Evolutionary conservation across 1,140 invertebrate genomes (phyloP), one percentile per base, ranked within the genome.

Genomic region (Chelonus insularis): DNA sequence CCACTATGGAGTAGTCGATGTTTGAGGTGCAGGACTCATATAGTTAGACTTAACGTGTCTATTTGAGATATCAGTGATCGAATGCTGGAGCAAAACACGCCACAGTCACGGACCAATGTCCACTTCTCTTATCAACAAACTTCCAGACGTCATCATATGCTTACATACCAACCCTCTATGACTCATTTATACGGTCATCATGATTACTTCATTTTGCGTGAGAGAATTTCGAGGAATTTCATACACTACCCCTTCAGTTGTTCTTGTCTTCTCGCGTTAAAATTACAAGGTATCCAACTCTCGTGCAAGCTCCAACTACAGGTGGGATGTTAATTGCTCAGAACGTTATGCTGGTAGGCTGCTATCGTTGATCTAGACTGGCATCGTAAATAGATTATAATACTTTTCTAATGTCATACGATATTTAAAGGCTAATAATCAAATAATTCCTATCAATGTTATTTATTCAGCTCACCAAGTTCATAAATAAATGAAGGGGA

Each of bases 41-140:
- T 29, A 8, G 14, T 12, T n/a, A 16, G 9, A 48, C 14, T 55
- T 55, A 61, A 68, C 63, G 63, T 63, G 66, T 65, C 54, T 66
- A 48, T 62, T 65, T 68, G 70, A 69, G 70, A 72, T 74, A 74
- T 74, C 71, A 64, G 64, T 66, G 71, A 74, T 73, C 70, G 70
- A 62, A 62, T 29, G 54, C 54, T 52, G 48, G 37, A 50, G 57
- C 7, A 23, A 52, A 69, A 68, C 70, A 72, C 67, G 72, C 66
- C 62, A 62, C 64, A 21, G 45, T 48, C 36, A 50, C 66, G 67
- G 65, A 69, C 14, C 21, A 36, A 54, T 43, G 11, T 54, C 34
- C 41, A 60, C 54, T 18, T 36, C 50, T 54, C 58, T 54, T 41
- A 52, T n/a, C n/a, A n/a, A n/a, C n/a, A n/a, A n/a, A n/a, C n/a